Percentiles rank a stretch among this genome's conserved stretches.
phyloP scores from a whole-genome alignment of 1,140 invertebrate species.

The Caenorhabditis latens region DNA sequence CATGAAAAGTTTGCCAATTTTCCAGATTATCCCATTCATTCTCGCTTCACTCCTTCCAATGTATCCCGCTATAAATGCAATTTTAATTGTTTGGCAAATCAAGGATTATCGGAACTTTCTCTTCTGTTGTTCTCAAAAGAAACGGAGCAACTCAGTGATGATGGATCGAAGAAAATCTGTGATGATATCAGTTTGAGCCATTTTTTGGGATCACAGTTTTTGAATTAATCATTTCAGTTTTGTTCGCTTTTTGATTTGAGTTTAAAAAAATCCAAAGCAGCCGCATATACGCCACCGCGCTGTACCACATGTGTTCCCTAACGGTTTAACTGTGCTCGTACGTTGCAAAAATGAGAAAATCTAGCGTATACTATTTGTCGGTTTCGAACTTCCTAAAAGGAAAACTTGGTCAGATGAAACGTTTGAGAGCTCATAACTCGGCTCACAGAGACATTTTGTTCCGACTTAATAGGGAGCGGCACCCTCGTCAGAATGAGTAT shows the following conservation, averaged over 20 bases:
- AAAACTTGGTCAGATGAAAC: no score
- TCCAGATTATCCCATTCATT: neutral
- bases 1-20: neutral
- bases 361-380: no score
- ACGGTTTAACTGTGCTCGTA: no score
- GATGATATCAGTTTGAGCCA: neutral
- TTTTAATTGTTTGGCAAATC: constrained; percentile 18
- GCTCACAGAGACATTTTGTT: no score
- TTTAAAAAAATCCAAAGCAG: no score
- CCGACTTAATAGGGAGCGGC: no score
- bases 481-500: no score
- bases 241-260: neutral
- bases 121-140: neutral
- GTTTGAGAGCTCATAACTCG: no score
- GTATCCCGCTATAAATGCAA: constrained; percentile 11
- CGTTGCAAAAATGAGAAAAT: no score
- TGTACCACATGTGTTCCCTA: no score
- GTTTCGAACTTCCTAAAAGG: no score
- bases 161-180: neutral
- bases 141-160: neutral
- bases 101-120: neutral
- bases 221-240: neutral
- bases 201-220: neutral
- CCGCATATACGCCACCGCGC: no score
- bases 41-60: constrained; percentile 1